Evolutionary conservation across 2,113 vertebrate genomes (phyloP).

Genomic region (Brachyhypopomus occidentalis): DNA sequence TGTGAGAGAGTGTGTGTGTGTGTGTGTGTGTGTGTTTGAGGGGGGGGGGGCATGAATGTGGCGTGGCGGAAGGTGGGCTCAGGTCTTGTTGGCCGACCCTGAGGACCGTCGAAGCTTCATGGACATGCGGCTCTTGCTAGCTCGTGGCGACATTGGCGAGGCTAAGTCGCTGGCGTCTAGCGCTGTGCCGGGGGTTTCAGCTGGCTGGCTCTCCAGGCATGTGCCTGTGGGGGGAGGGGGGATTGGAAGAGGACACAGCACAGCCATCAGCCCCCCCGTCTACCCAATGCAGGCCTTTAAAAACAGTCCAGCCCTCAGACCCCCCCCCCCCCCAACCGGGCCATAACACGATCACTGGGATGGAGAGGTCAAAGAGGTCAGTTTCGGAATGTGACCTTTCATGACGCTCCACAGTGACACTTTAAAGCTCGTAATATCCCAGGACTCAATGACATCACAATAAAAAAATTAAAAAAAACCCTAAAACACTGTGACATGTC

Average conservation of each 20-base stretch:
- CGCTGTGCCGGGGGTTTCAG: constrained; percentile 86
- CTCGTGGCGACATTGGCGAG: constrained; percentile 95
- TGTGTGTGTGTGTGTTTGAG: not conserved
- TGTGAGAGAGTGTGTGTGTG: not conserved
- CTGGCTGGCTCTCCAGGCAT: constrained; percentile 88
- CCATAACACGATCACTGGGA: no score
- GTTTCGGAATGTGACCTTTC: no score
- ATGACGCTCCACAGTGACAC: no score
- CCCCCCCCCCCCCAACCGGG: no score
- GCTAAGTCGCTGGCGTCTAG: constrained; percentile 91
- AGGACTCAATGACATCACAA: no score
- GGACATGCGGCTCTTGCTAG: constrained; percentile 99
- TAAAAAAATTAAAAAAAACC: no score
- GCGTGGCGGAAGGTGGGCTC: constrained; percentile 44
- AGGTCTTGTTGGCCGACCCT: constrained; percentile 97
- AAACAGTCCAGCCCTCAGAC: no score
- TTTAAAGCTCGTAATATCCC: no score
- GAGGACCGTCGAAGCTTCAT: constrained; percentile 98
- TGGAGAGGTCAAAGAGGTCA: no score
- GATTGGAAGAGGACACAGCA: constrained; percentile 43
- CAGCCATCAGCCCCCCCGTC: constrained; percentile 44
- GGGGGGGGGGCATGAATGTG: not conserved
- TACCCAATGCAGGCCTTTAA: no score
- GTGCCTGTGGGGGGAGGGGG: constrained; percentile 76
- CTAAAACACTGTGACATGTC: not conserved